phyloP scores from a whole-genome alignment of 2,797 vertebrate genomes.

The Tachyglossus aculeatus region DNA sequence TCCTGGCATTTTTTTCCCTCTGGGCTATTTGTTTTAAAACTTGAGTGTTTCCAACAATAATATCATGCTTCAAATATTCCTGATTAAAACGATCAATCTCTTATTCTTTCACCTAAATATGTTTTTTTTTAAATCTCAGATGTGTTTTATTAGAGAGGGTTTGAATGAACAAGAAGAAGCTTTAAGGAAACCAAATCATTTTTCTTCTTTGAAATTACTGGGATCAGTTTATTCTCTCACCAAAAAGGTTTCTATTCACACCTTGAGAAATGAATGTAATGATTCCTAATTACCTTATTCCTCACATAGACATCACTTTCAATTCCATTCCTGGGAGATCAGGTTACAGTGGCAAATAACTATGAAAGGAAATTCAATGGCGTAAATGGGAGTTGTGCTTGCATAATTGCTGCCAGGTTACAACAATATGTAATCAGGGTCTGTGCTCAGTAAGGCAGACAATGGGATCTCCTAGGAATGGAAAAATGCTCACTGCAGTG shows the following conservation, averaged over 20 bases:
- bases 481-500: slow-evolving; percentile 4
- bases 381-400: slow-evolving; percentile 2
- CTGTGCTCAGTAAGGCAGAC: slow-evolving; percentile 6
- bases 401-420: slow-evolving; percentile 16
- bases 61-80: background rate
- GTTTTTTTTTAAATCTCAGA: background rate
- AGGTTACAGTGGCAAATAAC: slow-evolving; percentile 31
- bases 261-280: slow-evolving; percentile 29
- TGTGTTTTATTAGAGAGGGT: background rate
- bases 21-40: background rate
- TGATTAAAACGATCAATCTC: background rate
- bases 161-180: background rate
- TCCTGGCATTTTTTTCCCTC: background rate
- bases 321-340: background rate
- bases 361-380: slow-evolving; percentile 1
- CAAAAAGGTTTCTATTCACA: slow-evolving; percentile 28
- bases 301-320: slow-evolving; percentile 16
- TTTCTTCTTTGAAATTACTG: slow-evolving; percentile 14
- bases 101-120: background rate
- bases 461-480: slow-evolving; percentile 1
- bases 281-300: slow-evolving; percentile 31
- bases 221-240: background rate
- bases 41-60: slow-evolving; percentile 8
- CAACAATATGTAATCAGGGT: slow-evolving; percentile 21
- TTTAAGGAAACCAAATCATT: background rate